These are phyloP conservation scores for Ganaspis sp. DNA, from an alignment of 1,140 invertebrate genomes.

Conservation along the genomic window DNA sequence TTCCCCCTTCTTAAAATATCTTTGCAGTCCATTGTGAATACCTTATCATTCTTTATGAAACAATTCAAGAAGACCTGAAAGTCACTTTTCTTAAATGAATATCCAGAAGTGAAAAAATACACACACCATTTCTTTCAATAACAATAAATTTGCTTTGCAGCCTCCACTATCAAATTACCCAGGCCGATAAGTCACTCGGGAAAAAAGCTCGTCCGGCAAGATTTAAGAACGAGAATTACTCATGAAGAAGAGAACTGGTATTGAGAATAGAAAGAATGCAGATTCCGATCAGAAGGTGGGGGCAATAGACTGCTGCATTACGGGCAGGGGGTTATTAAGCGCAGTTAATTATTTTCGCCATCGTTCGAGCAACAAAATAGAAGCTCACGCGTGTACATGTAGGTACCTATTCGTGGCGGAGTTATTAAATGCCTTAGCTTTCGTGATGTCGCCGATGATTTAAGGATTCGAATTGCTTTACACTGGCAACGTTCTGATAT, in stretches of 20 bases:
- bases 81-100: not conserved
- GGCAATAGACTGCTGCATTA: slow-evolving; percentile 21
- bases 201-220: slow-evolving; percentile 1
- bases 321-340: slow-evolving; percentile 20
- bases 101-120: not conserved
- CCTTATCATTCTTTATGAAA: too few species aligned
- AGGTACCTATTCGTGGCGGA: slow-evolving; percentile 16
- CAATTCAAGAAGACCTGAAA: not conserved
- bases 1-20: too few species aligned
- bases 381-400: not conserved
- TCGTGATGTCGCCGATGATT: slow-evolving; percentile 24
- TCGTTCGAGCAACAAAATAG: slow-evolving; percentile 6
- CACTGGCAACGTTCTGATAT: slow-evolving; percentile 19
- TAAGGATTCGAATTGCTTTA: slow-evolving; percentile 2
- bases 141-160: not conserved
- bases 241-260: slow-evolving; percentile 21
- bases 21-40: too few species aligned
- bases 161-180: not conserved
- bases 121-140: not conserved
- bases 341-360: slow-evolving; percentile 28
- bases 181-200: not conserved
- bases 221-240: slow-evolving; percentile 26
- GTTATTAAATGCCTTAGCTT: slow-evolving; percentile 24
- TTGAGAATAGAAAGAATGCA: slow-evolving; percentile 21
- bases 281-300: not conserved